Conservation (phyloP, 2,888 invertebrate species). For the Bombylius major region DNA sequence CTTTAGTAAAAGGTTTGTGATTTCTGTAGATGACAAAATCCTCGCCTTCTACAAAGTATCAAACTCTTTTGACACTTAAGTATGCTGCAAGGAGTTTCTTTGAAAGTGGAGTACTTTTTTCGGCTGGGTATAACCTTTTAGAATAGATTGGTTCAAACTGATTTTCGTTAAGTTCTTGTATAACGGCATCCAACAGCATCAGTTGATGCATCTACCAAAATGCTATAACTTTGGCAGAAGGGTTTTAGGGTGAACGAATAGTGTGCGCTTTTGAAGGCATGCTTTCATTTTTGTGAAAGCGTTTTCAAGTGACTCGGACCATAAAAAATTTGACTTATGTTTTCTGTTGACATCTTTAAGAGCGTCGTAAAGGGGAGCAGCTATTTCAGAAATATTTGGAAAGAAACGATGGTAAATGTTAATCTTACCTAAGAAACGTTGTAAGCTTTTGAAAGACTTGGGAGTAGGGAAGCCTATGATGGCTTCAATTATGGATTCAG, state of each 20-base stretch:
- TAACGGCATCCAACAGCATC: neutral
- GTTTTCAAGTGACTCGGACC: neutral
- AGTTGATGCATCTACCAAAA: conserved; percentile 5
- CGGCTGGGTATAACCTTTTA: neutral
- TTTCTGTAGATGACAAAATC: neutral
- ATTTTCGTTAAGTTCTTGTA: neutral
- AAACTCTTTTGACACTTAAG: neutral
- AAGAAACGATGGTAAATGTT: neutral
- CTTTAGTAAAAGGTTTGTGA: conserved; percentile 2
- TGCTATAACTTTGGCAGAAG: conserved; percentile 1
- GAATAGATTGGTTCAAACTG: neutral
- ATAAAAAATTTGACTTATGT: neutral
- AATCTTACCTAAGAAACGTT: neutral
- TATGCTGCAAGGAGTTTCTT: neutral
- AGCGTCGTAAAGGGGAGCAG: neutral
- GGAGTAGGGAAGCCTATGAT: conserved; percentile 2
- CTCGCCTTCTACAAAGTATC: neutral
- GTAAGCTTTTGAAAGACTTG: neutral
- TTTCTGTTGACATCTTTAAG: neutral
- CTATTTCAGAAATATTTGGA: neutral
- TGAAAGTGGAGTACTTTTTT: neutral
- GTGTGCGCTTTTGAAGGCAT: neutral
- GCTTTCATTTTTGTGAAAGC: conserved; percentile 1
- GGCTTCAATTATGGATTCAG: neutral
- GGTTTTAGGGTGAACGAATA: conserved; percentile 3